A percentile compares a stretch with the other conserved stretches of the same genome.
Conservation (phyloP, 2,113 vertebrate genomes). For the Apistogramma diplotaenia region DNA sequence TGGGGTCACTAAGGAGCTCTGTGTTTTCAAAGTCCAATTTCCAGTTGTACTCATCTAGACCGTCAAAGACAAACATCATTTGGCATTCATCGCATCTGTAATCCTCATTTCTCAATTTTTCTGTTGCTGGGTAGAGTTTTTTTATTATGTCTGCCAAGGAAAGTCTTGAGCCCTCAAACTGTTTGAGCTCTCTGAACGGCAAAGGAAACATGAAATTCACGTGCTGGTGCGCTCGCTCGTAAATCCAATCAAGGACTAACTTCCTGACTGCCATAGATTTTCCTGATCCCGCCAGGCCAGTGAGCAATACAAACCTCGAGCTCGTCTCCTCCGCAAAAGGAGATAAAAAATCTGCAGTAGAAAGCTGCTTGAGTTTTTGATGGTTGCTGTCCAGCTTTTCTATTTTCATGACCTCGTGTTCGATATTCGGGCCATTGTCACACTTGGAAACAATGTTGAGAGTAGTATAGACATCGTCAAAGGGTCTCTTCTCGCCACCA, state of each 20-base stretch:
- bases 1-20: conserved; percentile 18
- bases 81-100: conserved; percentile 35
- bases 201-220: conserved; percentile 71
- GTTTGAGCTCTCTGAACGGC: conserved; percentile 59
- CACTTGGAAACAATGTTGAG: conserved; percentile 40
- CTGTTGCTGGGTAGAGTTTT: conserved; percentile 65
- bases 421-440: conserved; percentile 67
- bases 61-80: conserved; percentile 73
- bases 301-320: conserved; percentile 28
- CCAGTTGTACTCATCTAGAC: conserved; percentile 64
- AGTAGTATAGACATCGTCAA: conserved; percentile 56
- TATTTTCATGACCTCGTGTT: conserved; percentile 72
- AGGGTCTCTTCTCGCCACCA: conserved; percentile 22
- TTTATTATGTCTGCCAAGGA: conserved; percentile 62
- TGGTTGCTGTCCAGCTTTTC: conserved; percentile 43
- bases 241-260: conserved; percentile 71
- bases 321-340: rapidly evolving
- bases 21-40: conserved; percentile 58
- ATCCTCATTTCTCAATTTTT: conserved; percentile 36
- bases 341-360: conserved; percentile 46
- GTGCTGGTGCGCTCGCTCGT: conserved; percentile 50
- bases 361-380: neutral
- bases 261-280: conserved; percentile 65
- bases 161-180: conserved; percentile 25
- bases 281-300: conserved; percentile 66